Evolutionary conservation across 1,140 invertebrate species (phyloP), one percentile per base, ranked within the genome.

Genomic region (Sycophila sp.): DNA sequence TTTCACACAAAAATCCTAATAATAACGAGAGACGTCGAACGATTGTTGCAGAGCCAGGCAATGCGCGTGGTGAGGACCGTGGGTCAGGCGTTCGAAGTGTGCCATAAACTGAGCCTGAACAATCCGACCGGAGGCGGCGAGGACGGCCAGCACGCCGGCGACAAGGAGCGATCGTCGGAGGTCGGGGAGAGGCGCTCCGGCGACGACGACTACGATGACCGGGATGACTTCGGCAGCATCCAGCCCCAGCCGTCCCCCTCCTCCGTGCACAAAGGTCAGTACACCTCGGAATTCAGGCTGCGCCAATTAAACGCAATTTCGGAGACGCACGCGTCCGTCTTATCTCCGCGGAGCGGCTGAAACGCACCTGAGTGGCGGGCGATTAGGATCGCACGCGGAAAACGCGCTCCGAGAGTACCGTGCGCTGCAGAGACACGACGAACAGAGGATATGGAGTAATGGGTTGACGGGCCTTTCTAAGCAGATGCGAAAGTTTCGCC

Each of bases 41-140:
- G n/a, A n/a, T n/a, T n/a, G n/a, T 80, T 74, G 47, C 91, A 99
- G 97, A 97, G 93, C 85, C 96, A 99, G 89, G 98, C 98, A 4
- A 97, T 98, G 95, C 90, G 94, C 78, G 95, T 99, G 75, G 98
- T 99, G 40, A 90, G 97, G 78, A 99, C 97, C 0, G 96, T 99
- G 72, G 97, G 98, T 34, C 97, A 99, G 87, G 98, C 98, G 19
- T 99, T 99, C 87, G 98, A 99, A 87, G 96, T 99, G 80, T 99
- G 97, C 89, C 97, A 99, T 90, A 98, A 98, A 88, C 89, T 94
- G 84, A 93, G 92, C 77, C 82, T 88, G 51, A 88, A 85, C 74
- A 78, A 87, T 53, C 85, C 88, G 8, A 75, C 82, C 30, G 38
- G 77, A 77, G 45, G 77, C 78, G 36, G 75, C 76, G 30, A 77